These are phyloP conservation scores for Leptopilina drosophilae DNA, from an alignment of 2,888 invertebrate species.

Conservation along the genomic window DNA sequence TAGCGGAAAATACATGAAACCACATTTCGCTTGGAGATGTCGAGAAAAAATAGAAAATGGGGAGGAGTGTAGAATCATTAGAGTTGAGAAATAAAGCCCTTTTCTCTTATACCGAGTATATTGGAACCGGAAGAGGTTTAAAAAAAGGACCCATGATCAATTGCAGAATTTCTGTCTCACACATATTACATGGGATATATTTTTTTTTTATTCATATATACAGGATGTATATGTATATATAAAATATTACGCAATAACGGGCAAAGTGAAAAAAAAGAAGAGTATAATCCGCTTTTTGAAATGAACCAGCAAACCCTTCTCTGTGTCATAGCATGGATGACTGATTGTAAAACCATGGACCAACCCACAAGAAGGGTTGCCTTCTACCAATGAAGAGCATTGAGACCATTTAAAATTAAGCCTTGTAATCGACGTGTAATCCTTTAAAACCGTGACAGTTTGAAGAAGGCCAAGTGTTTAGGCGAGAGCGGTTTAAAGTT, in stretches of 20 bases:
- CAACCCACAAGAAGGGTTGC: constrained; percentile 70
- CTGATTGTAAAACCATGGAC: constrained; percentile 77
- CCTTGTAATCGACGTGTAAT: constrained; percentile 77
- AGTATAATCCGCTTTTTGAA: constrained; percentile 74
- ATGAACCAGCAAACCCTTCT: constrained; percentile 72
- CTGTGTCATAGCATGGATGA: constrained; percentile 76
- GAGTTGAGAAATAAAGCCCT: background rate
- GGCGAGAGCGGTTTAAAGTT: constrained; percentile 2
- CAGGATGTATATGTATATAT: background rate
- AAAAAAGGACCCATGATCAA: background rate
- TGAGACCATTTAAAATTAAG: constrained; percentile 74
- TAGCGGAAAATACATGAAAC: constrained; percentile 44
- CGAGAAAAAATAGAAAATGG: constrained; percentile 38
- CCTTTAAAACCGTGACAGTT: constrained; percentile 74
- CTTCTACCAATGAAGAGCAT: constrained; percentile 60
- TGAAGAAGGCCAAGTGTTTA: constrained; percentile 47
- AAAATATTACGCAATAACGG: constrained; percentile 42
- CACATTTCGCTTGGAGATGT: constrained; percentile 26
- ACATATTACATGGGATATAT: background rate
- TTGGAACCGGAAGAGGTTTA: constrained; percentile 19
- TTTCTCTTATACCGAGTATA: background rate
- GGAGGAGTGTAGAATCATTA: constrained; percentile 32
- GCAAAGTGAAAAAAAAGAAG: constrained; percentile 57
- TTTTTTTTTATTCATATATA: too few species aligned
- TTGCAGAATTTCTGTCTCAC: constrained; percentile 2